Conservation (phyloP, 2,797 vertebrate genomes). For the Epinephelus awoara region DNA sequence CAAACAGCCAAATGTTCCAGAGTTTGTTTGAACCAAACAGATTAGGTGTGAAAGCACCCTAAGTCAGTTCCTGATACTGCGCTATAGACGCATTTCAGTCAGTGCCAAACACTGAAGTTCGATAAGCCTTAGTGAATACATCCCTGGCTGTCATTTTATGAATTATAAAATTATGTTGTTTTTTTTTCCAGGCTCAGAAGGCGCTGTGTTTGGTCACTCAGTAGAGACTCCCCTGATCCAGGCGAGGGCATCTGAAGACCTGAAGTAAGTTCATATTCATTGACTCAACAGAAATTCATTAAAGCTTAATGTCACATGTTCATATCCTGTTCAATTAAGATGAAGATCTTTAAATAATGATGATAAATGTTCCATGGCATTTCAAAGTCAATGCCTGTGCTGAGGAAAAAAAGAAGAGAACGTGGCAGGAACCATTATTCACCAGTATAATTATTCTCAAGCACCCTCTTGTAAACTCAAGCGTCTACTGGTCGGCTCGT, state of each 20-base stretch:
- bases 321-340: constrained; percentile 73
- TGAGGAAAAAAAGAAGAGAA: neutral
- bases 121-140: neutral
- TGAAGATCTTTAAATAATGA: constrained; percentile 61
- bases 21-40: neutral
- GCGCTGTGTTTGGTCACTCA: constrained; percentile 92
- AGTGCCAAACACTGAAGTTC: neutral
- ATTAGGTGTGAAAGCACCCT: neutral
- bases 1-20: neutral
- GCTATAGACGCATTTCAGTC: neutral
- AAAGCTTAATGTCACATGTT: constrained; percentile 71
- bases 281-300: constrained; percentile 59
- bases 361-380: constrained; percentile 64
- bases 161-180: neutral
- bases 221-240: constrained; percentile 94
- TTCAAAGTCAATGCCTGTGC: constrained; percentile 56
- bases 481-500: constrained; percentile 43
- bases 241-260: constrained; percentile 90
- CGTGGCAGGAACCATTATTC: constrained; percentile 61
- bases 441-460: constrained; percentile 59
- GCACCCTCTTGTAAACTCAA: constrained; percentile 48
- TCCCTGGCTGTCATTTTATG: neutral
- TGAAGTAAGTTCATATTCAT: constrained; percentile 86
- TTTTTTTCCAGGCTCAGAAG: constrained; percentile 88
- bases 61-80: neutral